Evolutionary conservation across 2,888 invertebrate species (phyloP), one percentile per base, ranked within the genome.

Genomic region (Terebella lapidaria): DNA sequence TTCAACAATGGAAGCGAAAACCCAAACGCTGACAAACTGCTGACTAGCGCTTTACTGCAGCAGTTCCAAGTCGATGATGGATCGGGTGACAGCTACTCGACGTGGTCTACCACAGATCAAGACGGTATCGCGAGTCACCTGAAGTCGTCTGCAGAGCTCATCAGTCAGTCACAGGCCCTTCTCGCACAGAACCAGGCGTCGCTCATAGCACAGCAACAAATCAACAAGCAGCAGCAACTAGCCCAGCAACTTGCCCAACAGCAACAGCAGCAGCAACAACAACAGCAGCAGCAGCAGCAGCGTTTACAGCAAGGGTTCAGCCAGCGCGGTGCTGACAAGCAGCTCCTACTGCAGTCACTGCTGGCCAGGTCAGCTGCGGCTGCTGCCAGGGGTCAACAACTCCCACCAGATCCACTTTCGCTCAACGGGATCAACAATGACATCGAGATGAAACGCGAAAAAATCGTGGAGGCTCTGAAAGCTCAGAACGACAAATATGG

Each of bases 261-360:
- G 35, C 35, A 35, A 18, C 35, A 35, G 35, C 49, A 49, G 24
- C 49, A 49, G 24, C 49, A 49, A 22, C 49, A 49, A 22, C 49
- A 49, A 22, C 49, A 49, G 49, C 49, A 49, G 49, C 49, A 49
- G 22, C 49, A 10, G 49, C 49, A 49, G 49, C 42, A n/a, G 42
- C 42, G 10, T 35, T 35, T 15, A 15, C 10, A 49, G n/a, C 49
- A 49, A 24, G 5, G 22, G 18, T 5, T n/a, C 5, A 24, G 18
- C 5, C 22, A n/a, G 18, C 18, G 22, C 22, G 5, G 5, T 35
- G 42, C 42, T 35, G 49, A 49, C 18, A 49, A 22, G 24, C 49
- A 49, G 22, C 18, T 22, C 18, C 49, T 49, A 5, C 22, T 49
- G 18, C 49, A 49, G 49, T 20, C 18, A 5, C 22, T 49, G 15